phyloP scores from a whole-genome alignment of 92 coral and sea anemone genomes.

The Epizoanthus scotinus region DNA sequence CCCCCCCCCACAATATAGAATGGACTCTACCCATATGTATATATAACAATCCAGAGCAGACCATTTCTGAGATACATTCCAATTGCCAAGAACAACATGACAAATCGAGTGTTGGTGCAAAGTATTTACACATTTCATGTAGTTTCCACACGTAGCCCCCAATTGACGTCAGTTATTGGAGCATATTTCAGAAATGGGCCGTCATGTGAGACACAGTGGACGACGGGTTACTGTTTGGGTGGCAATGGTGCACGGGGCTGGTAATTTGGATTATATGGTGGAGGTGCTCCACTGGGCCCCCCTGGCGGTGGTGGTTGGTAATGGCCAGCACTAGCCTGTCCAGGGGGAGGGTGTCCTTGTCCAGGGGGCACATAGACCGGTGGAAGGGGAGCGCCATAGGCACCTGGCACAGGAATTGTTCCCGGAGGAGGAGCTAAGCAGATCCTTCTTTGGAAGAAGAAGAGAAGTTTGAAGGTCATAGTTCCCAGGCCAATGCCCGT shows the following conservation, averaged over 20 bases:
- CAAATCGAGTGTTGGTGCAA: no score
- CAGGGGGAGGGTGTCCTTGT: constrained; percentile 51
- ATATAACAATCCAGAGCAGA: no score
- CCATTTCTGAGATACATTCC: no score
- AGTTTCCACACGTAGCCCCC: no score
- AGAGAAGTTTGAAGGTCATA: constrained; percentile 86
- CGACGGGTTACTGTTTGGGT: constrained; percentile 49
- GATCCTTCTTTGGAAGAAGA: constrained; percentile 92
- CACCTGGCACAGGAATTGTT: no score
- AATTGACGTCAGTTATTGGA: no score
- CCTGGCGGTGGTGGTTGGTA: constrained; percentile 54
- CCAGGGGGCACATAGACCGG: constrained; percentile 16
- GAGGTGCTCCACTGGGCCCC: constrained; percentile 59
- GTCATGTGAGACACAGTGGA: no score
- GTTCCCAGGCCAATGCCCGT: constrained; percentile 89
- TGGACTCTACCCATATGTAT: no score
- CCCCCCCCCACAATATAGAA: no score
- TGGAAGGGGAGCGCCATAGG: constrained; percentile 41
- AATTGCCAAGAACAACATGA: no score
- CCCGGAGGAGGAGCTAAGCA: constrained; percentile 61
- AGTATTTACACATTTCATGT: no score
- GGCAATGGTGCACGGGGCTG: constrained; percentile 87
- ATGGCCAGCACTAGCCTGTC: constrained; percentile 46
- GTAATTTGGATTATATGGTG: constrained; percentile 60
- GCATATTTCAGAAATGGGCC: no score